Conservation (phyloP, 2,888 invertebrate species). For the Lissonota sp. region DNA sequence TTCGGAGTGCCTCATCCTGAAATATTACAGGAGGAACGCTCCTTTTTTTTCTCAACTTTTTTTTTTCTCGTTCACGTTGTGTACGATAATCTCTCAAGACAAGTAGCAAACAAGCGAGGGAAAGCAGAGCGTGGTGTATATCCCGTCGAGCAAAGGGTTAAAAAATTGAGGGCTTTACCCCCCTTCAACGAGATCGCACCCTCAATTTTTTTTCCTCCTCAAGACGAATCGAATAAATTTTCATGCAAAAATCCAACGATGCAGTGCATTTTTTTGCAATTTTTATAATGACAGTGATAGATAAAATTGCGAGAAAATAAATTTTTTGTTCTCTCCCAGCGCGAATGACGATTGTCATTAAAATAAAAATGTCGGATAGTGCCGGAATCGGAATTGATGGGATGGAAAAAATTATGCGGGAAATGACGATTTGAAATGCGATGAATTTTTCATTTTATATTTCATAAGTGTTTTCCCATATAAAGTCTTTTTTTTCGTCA, state of each 20-base stretch:
- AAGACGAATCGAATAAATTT: constrained; percentile 57
- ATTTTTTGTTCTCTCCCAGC: not conserved
- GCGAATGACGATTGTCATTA: not conserved
- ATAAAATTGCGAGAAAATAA: too few relatives aligned
- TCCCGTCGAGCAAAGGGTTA: constrained; percentile 51
- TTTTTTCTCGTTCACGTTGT: constrained; percentile 12
- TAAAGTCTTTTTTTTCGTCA: too few relatives aligned
- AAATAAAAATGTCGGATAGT: too few relatives aligned
- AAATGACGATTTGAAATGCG: constrained; percentile 4
- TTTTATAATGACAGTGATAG: constrained; percentile 12
- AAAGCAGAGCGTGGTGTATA: constrained; percentile 5
- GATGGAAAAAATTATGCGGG: not conserved
- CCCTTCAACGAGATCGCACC: not conserved
- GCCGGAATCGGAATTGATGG: too few relatives aligned
- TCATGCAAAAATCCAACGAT: constrained; percentile 43
- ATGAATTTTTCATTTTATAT: too few relatives aligned
- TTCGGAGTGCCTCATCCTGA: constrained; percentile 41
- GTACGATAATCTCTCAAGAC: constrained; percentile 71
- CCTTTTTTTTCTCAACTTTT: constrained; percentile 12
- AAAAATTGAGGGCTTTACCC: constrained; percentile 53
- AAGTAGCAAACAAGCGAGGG: constrained; percentile 70
- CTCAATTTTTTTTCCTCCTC: constrained; percentile 12
- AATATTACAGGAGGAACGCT: constrained; percentile 10
- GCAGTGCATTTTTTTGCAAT: constrained; percentile 1
- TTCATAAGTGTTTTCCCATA: too few relatives aligned